Percentiles rank a stretch among this genome's conserved stretches.
Conservation (phyloP, 2,113 vertebrate species). For the Echinops telfairi region DNA sequence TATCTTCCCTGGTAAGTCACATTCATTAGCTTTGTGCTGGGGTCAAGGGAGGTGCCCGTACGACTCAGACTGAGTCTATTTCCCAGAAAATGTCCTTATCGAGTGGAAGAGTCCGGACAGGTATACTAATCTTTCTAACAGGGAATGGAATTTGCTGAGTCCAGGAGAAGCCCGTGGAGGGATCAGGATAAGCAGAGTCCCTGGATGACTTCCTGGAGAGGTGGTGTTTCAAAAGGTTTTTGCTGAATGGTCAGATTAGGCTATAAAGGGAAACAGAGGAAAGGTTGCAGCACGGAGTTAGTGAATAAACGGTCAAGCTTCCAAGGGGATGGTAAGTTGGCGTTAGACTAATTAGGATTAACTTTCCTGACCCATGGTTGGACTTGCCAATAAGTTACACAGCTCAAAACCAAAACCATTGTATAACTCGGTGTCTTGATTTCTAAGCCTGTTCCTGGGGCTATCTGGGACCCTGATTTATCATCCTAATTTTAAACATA, state of each 20-base stretch:
- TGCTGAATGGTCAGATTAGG: background rate
- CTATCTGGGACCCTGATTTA: no score
- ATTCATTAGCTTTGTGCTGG: background rate
- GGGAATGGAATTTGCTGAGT: background rate
- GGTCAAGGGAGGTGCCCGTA: background rate
- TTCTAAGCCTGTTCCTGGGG: no score
- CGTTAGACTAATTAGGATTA: background rate
- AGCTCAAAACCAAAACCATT: no score
- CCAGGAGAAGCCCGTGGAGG: background rate
- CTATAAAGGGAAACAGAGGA: slow-evolving; percentile 8
- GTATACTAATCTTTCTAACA: background rate
- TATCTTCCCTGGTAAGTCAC: background rate
- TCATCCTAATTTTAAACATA: no score
- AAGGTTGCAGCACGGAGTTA: background rate
- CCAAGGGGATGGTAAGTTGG: background rate
- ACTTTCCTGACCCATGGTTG: background rate
- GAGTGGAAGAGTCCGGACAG: background rate
- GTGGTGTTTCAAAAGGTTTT: background rate
- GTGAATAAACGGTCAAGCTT: background rate
- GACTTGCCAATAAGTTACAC: background rate
- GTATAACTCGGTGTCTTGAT: no score
- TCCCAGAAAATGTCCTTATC: slow-evolving; percentile 9
- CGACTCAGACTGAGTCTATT: background rate
- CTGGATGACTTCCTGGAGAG: background rate
- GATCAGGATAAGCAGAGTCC: background rate